Conservation (phyloP, 2,888 invertebrate species). For the Taenaris catops region DNA sequence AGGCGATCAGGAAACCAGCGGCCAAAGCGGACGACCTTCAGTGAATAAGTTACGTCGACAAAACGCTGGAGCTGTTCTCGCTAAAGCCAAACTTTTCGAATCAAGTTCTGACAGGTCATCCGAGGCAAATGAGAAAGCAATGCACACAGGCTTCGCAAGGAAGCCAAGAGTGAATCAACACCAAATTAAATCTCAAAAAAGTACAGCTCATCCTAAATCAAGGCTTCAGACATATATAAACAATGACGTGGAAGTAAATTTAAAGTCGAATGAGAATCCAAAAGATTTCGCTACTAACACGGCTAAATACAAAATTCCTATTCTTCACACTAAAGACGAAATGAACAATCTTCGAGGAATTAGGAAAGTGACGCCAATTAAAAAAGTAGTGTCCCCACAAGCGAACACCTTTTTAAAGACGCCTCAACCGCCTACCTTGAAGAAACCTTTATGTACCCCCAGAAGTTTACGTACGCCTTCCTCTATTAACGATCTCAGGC, state of each 20-base stretch:
- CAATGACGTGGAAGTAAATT: constrained; percentile 6
- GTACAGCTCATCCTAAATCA: constrained; percentile 43
- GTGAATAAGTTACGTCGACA: constrained; percentile 85
- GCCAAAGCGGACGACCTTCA: constrained; percentile 83
- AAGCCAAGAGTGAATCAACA: constrained; percentile 53
- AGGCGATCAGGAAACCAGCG: constrained; percentile 58
- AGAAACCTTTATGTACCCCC: constrained; percentile 79
- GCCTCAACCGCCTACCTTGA: constrained; percentile 77
- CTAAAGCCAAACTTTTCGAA: constrained; percentile 88
- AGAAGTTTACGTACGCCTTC: constrained; percentile 73
- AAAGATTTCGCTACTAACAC: constrained; percentile 3
- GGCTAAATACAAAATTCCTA: constrained; percentile 6
- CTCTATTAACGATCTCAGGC: constrained; percentile 54
- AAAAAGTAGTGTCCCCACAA: constrained; percentile 54
- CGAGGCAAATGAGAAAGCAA: constrained; percentile 48
- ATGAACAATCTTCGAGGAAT: constrained; percentile 38
- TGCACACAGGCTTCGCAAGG: constrained; percentile 58
- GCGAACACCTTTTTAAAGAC: constrained; percentile 39
- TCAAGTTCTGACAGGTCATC: constrained; percentile 72
- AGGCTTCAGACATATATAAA: constrained; percentile 27
- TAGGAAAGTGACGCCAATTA: constrained; percentile 51
- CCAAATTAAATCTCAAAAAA: constrained; percentile 42
- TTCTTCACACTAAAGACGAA: constrained; percentile 37
- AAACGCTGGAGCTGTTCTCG: constrained; percentile 90
- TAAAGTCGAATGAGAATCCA: constrained; percentile 1